Conservation (phyloP, 1,140 invertebrate species). For the Lordiphosa clarofinis region DNA sequence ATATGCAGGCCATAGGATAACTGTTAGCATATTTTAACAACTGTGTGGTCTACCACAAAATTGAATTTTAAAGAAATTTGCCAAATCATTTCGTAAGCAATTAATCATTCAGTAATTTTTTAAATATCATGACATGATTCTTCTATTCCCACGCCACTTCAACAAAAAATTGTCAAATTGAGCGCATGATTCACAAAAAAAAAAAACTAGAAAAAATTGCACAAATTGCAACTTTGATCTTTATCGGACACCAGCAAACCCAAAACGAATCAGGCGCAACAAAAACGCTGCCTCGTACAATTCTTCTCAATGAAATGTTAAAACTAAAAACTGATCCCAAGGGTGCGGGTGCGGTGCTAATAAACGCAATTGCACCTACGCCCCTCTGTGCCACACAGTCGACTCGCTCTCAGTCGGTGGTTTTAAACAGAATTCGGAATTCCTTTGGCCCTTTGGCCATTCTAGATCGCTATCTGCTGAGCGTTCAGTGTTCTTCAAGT, state of each 20-base stretch:
- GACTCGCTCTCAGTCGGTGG: constrained; percentile 68
- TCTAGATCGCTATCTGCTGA: constrained; percentile 54
- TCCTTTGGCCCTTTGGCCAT: constrained; percentile 45
- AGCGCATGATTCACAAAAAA: constrained; percentile 26
- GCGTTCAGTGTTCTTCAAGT: constrained; percentile 52
- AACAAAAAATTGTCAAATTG: constrained; percentile 42
- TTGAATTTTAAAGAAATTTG: constrained; percentile 36
- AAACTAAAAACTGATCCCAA: constrained; percentile 37
- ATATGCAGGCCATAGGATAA: constrained; percentile 39
- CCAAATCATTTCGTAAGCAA: constrained; percentile 34
- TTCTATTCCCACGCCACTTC: constrained; percentile 62
- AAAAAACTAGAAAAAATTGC: constrained; percentile 7
- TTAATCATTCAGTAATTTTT: constrained; percentile 43
- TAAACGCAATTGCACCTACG: constrained; percentile 79
- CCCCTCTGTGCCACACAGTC: constrained; percentile 51
- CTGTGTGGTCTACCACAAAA: constrained; percentile 54
- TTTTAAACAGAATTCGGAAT: constrained; percentile 64
- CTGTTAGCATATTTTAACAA: constrained; percentile 25
- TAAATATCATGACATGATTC: neutral
- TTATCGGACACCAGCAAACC: constrained; percentile 32
- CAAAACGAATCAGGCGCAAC: constrained; percentile 59
- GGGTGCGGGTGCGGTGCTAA: constrained; percentile 66
- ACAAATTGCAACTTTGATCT: constrained; percentile 35
- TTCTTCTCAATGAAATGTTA: constrained; percentile 53
- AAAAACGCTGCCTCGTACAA: constrained; percentile 39